A percentile compares a stretch with the other conserved stretches of the same genome.
Evolutionary conservation across 2,113 vertebrate species (phyloP).

Genomic region (Loxodonta africana): DNA sequence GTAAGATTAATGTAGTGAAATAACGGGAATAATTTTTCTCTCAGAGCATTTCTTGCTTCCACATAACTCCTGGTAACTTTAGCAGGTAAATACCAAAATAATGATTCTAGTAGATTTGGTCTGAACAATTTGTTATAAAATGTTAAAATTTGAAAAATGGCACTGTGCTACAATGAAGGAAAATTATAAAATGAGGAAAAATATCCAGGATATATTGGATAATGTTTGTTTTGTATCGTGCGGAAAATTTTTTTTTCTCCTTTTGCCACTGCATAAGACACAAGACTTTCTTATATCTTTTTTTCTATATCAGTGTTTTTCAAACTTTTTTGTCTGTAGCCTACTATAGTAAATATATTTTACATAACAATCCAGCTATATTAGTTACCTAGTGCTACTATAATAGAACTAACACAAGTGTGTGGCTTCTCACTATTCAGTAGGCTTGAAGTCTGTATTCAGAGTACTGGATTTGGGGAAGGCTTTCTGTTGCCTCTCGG

Average conservation of each 20-base stretch:
- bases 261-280: conserved; percentile 18
- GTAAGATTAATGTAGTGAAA: neutral
- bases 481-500: neutral
- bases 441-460: neutral
- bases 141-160: neutral
- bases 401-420: neutral
- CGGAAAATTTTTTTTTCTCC: conserved; percentile 3
- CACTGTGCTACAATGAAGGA: neutral
- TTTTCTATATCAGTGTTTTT: neutral
- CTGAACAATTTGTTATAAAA: conserved; percentile 26
- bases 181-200: conserved; percentile 37
- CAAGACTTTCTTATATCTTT: neutral
- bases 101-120: neutral
- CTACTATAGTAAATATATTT: neutral
- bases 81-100: conserved; percentile 19
- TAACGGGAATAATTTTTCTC: neutral
- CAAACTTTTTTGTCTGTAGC: neutral
- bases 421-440: neutral
- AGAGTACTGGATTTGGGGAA: neutral
- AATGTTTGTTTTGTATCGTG: neutral
- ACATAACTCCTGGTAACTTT: neutral
- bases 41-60: neutral
- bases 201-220: neutral
- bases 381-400: neutral
- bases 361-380: neutral